Evolutionary conservation across 2,888 invertebrate species (phyloP), one percentile per base, ranked within the genome.

Genomic region (Mesoligia furuncula): DNA sequence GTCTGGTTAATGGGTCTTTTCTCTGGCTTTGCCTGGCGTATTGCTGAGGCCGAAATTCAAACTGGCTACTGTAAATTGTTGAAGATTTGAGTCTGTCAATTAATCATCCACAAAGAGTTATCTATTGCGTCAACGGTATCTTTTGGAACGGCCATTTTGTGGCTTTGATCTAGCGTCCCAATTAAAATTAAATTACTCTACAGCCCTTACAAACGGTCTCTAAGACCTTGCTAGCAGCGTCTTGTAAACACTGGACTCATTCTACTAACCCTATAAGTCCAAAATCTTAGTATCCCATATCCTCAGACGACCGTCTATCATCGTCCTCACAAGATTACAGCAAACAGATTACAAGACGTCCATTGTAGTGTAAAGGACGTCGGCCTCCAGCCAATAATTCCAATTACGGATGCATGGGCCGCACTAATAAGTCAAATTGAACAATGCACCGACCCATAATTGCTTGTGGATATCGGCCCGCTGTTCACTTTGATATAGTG

Each of bases 341-440:
- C 77, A 77, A 80, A 79, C 80, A 80, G 89, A 89, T 90, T 91
- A 90, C 89, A 90, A 86, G 87, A 85, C 90, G 82, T 71, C 75
- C 77, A 88, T 89, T 89, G 90, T 88, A 78, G 75, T 76, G 87
- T 76, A 84, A 73, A 67, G 73, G 85, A 85, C 73, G 62, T 51
- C 64, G 75, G 83, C 83, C 79, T 84, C 81, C 85, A 82, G 87
- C 93, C 94, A 92, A 94, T 94, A 94, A 95, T 93, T 91, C 93
- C 94, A 94, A 95, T 95, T 94, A 95, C 89, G 81, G 87, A 85
- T 90, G 89, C 92, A 90, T 86, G 85, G 88, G 73, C 90, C 88
- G 88, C 90, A 91, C 94, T 95, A 95, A 95, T 95, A 94, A 94
- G 94, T 95, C 94, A 94, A 94, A 95, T 94, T 94, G 95, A 93